Evolutionary conservation across 2,113 vertebrate genomes (phyloP).

Genomic region (Etheostoma cragini): DNA sequence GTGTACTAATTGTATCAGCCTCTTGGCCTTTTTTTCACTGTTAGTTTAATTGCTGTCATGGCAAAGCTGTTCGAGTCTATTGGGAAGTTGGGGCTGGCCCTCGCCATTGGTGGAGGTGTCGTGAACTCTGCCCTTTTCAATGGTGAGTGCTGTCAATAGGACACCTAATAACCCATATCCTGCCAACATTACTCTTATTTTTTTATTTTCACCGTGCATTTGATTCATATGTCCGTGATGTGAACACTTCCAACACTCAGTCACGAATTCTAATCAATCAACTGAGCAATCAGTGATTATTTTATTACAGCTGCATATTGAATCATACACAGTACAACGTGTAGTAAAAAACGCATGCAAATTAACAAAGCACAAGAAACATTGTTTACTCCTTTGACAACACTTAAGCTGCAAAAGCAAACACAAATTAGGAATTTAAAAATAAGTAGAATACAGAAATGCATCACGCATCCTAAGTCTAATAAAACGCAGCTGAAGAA

Average conservation of each 20-base stretch:
- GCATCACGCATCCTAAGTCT: background rate
- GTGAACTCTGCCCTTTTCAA: constrained; percentile 97
- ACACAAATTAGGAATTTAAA: background rate
- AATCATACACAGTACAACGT: too few species aligned
- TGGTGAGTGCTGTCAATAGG: constrained; percentile 82
- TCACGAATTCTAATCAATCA: too few species aligned
- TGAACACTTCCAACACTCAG: too few species aligned
- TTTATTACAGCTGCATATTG: too few species aligned
- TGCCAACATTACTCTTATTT: too few species aligned
- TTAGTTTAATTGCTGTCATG: constrained; percentile 72
- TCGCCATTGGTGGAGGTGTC: constrained; percentile 91
- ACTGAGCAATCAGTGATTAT: too few species aligned
- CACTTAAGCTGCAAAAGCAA: background rate
- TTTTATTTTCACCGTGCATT: too few species aligned
- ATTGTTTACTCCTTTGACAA: background rate
- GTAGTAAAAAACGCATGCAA: background rate
- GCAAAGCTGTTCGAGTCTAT: constrained; percentile 93
- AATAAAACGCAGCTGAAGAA: background rate
- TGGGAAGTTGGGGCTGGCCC: constrained; percentile 93
- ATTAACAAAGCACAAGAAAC: background rate
- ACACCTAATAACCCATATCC: background rate
- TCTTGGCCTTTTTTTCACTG: background rate
- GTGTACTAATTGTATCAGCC: background rate
- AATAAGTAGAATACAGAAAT: background rate
- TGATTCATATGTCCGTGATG: too few species aligned